Percentiles rank a stretch among this genome's conserved stretches.
phyloP scores from a whole-genome alignment of 2,888 invertebrate species.

The Piscicola geometra region DNA sequence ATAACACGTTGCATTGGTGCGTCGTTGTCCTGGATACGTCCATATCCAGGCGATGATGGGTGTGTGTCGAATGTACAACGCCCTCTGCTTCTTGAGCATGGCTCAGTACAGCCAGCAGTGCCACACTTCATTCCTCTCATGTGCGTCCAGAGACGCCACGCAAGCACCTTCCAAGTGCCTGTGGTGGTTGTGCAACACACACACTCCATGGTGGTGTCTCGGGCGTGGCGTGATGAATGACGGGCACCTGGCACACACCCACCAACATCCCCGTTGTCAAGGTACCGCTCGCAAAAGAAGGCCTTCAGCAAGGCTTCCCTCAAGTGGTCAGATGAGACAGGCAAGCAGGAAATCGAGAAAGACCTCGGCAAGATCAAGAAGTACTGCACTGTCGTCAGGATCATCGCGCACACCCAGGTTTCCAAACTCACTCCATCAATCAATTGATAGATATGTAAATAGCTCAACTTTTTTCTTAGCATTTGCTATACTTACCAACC shows the following conservation, averaged over 20 bases:
- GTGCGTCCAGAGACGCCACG: not conserved
- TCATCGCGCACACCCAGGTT: slow-evolving; percentile 98
- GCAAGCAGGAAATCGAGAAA: slow-evolving; percentile 90
- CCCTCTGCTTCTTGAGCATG: no score
- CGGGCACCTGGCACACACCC: not conserved
- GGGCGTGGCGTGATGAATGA: not conserved
- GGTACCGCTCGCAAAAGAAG: slow-evolving; percentile 99
- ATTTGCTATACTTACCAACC: no score
- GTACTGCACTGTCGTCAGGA: slow-evolving; percentile 91
- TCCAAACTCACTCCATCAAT: no score
- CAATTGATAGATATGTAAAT: no score
- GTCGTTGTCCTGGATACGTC: no score
- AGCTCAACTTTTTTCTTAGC: no score
- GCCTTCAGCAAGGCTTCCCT: slow-evolving; percentile 96
- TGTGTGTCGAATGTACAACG: no score
- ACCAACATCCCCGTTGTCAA: slow-evolving; percentile 57
- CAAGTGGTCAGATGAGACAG: slow-evolving; percentile 96
- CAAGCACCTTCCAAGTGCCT: not conserved
- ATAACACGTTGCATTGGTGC: no score
- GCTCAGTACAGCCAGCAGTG: not conserved
- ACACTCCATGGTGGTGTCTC: not conserved
- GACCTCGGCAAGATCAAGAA: slow-evolving; percentile 96
- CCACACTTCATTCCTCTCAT: slow-evolving; percentile 3
- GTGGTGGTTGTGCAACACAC: not conserved
- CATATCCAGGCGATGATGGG: no score